Evolutionary conservation across 2,113 vertebrate genomes (phyloP).

Genomic region (Prionailurus bengalensis): DNA sequence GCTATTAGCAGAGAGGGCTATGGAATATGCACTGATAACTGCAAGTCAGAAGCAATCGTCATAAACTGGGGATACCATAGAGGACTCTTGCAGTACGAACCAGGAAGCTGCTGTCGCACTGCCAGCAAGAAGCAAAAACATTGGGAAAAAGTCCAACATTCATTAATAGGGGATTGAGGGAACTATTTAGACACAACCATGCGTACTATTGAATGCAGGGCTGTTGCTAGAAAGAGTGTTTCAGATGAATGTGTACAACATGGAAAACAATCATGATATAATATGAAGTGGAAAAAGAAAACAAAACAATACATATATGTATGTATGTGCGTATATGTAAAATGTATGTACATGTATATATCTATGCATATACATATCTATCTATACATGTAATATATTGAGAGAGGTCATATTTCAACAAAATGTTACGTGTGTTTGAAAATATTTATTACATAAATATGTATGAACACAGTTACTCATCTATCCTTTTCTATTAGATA

Average conservation of each 20-base stretch:
- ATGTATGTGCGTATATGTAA: no score
- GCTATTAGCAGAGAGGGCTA: not conserved
- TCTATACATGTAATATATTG: not conserved
- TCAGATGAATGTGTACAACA: not conserved
- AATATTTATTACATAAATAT: not conserved
- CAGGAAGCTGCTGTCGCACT: not conserved
- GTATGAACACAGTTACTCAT: not conserved
- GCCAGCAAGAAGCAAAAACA: not conserved
- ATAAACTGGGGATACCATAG: not conserved
- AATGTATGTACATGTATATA: not conserved
- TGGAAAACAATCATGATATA: not conserved
- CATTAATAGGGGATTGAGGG: accelerated
- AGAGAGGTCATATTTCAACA: not conserved
- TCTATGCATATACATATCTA: not conserved
- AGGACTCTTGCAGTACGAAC: not conserved
- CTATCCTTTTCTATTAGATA: not conserved
- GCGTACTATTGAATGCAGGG: not conserved
- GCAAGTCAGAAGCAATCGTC: not conserved
- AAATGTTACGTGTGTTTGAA: not conserved
- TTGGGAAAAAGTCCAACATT: not conserved
- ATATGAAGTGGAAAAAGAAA: not conserved
- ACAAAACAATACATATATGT: not conserved
- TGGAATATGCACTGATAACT: accelerated
- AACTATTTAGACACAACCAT: not conserved
- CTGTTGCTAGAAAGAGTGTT: not conserved